These are phyloP conservation scores for Sturmia bella DNA, from an alignment of 2,888 invertebrate species.

Conservation along the genomic window DNA sequence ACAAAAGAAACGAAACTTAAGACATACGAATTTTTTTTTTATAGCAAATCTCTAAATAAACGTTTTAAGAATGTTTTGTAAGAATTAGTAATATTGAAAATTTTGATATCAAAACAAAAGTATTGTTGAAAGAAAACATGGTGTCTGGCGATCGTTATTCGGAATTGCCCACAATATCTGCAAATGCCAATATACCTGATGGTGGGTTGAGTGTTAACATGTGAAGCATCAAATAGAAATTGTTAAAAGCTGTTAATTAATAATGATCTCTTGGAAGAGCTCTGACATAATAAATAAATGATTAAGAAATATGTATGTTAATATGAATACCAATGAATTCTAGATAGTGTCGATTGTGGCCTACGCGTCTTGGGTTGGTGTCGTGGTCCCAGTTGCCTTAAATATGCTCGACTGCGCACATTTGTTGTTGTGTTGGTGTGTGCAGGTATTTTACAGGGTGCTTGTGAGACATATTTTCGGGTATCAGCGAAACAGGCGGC, in stretches of 20 bases:
- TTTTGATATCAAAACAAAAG: constrained; percentile 2
- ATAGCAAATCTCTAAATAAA: background rate
- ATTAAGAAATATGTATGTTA: too few relatives aligned
- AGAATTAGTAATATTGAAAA: background rate
- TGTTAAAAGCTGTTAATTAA: background rate
- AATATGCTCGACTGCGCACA: constrained; percentile 82
- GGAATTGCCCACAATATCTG: constrained; percentile 76
- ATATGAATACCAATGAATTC: too few relatives aligned
- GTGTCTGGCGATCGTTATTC: constrained; percentile 72
- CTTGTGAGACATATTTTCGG: constrained; percentile 82
- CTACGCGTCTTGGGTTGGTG: constrained; percentile 82
- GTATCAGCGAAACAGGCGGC: constrained; percentile 83
- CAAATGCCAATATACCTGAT: constrained; percentile 76
- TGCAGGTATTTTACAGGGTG: constrained; percentile 82
- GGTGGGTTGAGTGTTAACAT: constrained; percentile 72
- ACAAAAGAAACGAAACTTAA: constrained; percentile 41
- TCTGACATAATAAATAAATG: background rate
- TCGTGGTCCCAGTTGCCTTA: constrained; percentile 81
- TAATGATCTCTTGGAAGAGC: background rate
- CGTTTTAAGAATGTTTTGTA: constrained; percentile 9
- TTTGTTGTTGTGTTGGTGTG: constrained; percentile 81
- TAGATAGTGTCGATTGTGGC: constrained; percentile 83
- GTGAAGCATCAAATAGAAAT: background rate
- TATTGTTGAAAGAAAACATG: constrained; percentile 30
- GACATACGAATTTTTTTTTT: background rate